Conservation (phyloP, 1,140 invertebrate genomes). For the Tetranychus cinnabarinus region DNA sequence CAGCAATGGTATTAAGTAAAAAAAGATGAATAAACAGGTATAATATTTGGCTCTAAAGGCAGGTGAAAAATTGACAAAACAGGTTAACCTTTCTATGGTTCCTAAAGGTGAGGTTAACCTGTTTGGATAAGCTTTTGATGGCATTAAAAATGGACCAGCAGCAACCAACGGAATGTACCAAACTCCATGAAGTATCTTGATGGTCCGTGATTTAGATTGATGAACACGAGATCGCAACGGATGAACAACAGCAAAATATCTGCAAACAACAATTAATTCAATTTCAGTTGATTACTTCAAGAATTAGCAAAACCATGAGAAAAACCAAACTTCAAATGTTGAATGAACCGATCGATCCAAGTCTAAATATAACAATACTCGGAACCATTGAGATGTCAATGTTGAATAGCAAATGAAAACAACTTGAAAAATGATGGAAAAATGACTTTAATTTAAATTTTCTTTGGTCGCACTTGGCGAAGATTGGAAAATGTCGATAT, state of each 20-base stretch:
- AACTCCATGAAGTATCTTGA: conserved; percentile 20
- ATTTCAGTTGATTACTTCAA: not conserved
- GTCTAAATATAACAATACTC: too few relatives aligned
- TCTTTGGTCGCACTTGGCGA: too few relatives aligned
- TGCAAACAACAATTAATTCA: conserved; percentile 8
- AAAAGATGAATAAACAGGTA: conserved; percentile 22
- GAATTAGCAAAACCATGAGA: too few relatives aligned
- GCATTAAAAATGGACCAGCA: conserved; percentile 21
- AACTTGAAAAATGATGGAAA: too few relatives aligned
- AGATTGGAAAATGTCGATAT: too few relatives aligned
- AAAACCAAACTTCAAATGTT: too few relatives aligned
- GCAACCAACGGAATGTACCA: conserved; percentile 23
- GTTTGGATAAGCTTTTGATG: conserved; percentile 13
- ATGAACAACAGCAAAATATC: conserved; percentile 27
- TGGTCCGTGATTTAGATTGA: conserved; percentile 21
- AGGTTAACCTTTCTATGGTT: conserved; percentile 19
- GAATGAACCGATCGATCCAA: too few relatives aligned
- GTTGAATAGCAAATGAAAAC: too few relatives aligned
- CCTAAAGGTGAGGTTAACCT: conserved; percentile 20
- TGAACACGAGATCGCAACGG: conserved; percentile 23
- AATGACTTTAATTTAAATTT: too few relatives aligned
- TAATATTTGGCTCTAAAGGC: conserved; percentile 22
- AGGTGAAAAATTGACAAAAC: conserved; percentile 19
- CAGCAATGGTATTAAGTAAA: conserved; percentile 23
- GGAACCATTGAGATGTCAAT: too few relatives aligned